Base-by-base conservation (phyloP, 2,888 invertebrate species). In the Nowickia ferox region DNA sequence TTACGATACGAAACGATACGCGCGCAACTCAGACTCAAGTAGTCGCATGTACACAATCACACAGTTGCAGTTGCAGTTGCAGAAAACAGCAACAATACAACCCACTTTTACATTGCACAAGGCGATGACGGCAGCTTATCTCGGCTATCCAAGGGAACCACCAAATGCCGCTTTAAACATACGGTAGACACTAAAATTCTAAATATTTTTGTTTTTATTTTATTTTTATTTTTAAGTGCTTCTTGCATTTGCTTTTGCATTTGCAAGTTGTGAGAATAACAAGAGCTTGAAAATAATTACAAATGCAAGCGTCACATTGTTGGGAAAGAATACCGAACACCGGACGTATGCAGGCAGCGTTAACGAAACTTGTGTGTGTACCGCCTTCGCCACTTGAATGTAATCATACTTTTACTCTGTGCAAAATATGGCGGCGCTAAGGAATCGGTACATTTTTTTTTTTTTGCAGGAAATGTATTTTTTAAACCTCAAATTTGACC, bases 31-130 rank as follows among this genome's bases (percentile, higher is more conserved):
- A 38, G 59, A 51, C 19, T 68, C 66, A 68, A 81, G 72, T 72
- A 65, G 46, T 17, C 10, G 51, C 48, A 30, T 22, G 57, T 55
- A 82, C 55, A 69, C 88, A 89, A 88, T 89, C 88, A 85, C 89
- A 90, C 91, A 88, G 91, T 91, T 91, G 91, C 91, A 90, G 91
- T 91, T 91, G 91, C 91, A 90, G 89, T 90, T 91, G 89, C 89
- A n/a, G 9, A 42, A 42, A 65, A 22, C 53, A 55, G 40, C 63
- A 65, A 69, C 40, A 69, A 51, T 80, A 53, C 55, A 87, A 66
- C 66, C 71, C 59, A 86, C 61, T 83, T 85, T 61, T 17, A 61
- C 30, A 15, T 57, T 48, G 46, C 55, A 71, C 51, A 55, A 55
- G 42, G 77, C 83, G 44, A 69, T 42, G 65, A 42, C 55, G 51